These are phyloP conservation scores for Drosophila trapezifrons DNA, from an alignment of 1,140 invertebrate genomes.

Conservation along the genomic window DNA sequence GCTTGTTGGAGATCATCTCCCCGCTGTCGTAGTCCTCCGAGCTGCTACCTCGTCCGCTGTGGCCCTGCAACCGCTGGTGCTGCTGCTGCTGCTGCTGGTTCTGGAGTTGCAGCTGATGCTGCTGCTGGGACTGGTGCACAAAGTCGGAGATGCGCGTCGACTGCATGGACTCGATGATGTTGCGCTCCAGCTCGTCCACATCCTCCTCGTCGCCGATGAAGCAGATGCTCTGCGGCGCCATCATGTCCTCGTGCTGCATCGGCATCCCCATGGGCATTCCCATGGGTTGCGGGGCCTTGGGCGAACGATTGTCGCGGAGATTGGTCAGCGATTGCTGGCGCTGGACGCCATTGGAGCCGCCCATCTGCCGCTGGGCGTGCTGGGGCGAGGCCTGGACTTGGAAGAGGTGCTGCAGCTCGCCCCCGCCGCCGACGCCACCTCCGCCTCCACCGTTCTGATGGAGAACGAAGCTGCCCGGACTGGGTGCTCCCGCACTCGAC, in stretches of 20 bases:
- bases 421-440: conserved; percentile 63
- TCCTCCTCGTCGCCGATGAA: conserved; percentile 91
- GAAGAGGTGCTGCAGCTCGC: conserved; percentile 82
- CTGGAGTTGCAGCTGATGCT: conserved; percentile 62
- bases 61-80: conserved; percentile 42
- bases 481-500: conserved; percentile 59
- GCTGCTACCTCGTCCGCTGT: conserved; percentile 72
- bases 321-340: conserved; percentile 80
- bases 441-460: conserved; percentile 76
- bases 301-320: conserved; percentile 78
- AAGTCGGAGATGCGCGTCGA: conserved; percentile 78
- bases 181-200: conserved; percentile 80
- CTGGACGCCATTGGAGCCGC: conserved; percentile 69
- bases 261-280: conserved; percentile 87
- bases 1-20: conserved; percentile 81
- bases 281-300: conserved; percentile 51
- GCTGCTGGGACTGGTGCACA: conserved; percentile 69
- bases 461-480: conserved; percentile 69
- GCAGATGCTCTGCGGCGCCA: conserved; percentile 94
- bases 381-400: conserved; percentile 81
- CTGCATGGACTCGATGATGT: conserved; percentile 82
- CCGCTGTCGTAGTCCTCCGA: conserved; percentile 77
- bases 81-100: conserved; percentile 48
- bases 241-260: conserved; percentile 76
- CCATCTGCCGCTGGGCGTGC: conserved; percentile 54